These are phyloP conservation scores for Herpetotheres cachinnans DNA, from an alignment of 2,113 vertebrate genomes.

Conservation along the genomic window DNA sequence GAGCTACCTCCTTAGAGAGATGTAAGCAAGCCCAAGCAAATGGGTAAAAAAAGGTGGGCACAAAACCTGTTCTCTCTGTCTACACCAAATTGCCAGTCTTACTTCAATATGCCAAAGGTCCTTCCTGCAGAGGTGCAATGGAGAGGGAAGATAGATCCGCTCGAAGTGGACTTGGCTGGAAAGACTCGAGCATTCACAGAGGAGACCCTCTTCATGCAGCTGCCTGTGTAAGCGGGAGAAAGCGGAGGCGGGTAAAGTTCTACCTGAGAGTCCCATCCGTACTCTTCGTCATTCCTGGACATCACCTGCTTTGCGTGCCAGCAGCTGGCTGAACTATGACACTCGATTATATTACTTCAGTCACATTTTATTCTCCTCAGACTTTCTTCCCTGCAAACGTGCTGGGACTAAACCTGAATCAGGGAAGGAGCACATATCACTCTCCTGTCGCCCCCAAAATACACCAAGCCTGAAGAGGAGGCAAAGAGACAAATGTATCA, in stretches of 20 bases:
- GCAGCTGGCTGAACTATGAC: neutral
- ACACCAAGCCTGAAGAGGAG: slow-evolving; percentile 9
- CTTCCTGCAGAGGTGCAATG: neutral
- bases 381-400: neutral
- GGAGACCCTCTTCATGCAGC: neutral
- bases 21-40: neutral
- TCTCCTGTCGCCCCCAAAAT: neutral
- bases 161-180: neutral
- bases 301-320: neutral
- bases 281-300: neutral
- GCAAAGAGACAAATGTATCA: neutral
- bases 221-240: neutral
- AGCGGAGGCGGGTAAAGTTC: neutral
- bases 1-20: neutral
- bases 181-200: neutral
- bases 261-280: slow-evolving; percentile 7
- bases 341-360: neutral
- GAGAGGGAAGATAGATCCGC: neutral
- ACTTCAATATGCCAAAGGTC: neutral
- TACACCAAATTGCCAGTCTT: neutral
- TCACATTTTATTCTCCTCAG: neutral
- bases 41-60: neutral
- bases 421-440: neutral
- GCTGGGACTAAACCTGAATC: neutral
- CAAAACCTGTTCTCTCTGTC: neutral